A percentile compares a stretch with the other conserved stretches of the same genome.
Conservation (phyloP, 2,113 vertebrate species). For the Tricholaema leucomelas region DNA sequence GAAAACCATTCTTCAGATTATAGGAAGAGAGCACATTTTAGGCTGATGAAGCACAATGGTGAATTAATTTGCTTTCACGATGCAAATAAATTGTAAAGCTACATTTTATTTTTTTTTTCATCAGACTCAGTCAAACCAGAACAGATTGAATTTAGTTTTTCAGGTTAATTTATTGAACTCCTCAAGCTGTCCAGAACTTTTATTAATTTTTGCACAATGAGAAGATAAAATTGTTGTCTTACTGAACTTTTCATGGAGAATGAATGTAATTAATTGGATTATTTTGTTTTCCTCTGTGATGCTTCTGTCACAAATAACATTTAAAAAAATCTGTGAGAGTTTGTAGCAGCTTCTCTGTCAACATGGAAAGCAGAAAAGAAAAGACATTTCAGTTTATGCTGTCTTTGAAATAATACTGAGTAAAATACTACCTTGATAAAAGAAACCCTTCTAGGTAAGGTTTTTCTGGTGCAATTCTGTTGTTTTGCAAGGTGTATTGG, state of each 20-base stretch:
- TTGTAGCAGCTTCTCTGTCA: neutral
- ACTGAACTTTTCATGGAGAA: neutral
- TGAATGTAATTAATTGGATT: neutral
- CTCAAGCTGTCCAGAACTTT: neutral
- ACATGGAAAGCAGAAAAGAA: neutral
- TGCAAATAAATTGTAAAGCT: neutral
- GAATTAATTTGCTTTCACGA: neutral
- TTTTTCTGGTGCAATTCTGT: neutral
- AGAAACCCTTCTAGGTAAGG: neutral
- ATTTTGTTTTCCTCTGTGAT: neutral
- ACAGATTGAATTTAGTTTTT: neutral
- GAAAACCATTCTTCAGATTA: slow-evolving; percentile 5
- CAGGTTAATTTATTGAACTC: neutral
- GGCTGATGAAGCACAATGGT: neutral
- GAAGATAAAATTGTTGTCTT: neutral
- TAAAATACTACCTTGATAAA: neutral
- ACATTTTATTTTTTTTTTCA: neutral
- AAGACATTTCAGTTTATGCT: slow-evolving; percentile 13
- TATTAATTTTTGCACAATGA: neutral
- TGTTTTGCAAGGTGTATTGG: neutral
- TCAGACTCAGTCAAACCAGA: neutral
- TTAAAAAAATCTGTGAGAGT: neutral
- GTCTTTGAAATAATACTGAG: neutral
- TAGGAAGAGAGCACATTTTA: neutral
- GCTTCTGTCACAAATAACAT: neutral